Evolutionary conservation across 2,888 invertebrate genomes (phyloP), one percentile per base, ranked within the genome.

Genomic region (Ophion ellenae): DNA sequence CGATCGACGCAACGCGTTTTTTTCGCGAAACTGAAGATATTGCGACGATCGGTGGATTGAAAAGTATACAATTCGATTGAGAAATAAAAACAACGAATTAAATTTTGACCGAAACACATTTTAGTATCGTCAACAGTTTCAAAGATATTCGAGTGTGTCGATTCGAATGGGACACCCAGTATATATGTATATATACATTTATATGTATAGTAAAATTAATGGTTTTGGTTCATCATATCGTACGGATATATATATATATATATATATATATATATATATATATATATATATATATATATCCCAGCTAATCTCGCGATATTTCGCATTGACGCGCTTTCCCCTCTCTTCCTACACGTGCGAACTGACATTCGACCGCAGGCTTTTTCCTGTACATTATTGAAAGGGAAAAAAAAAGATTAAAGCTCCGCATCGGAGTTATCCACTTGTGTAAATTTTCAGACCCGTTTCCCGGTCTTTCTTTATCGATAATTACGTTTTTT

Each of bases 371-470:
- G 32, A 32, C 32, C 32, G 71, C 14, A 53, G 17, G 17, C 53
- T 53, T 20, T 61, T 24, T 40, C 28, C 61, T 61, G 75, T 47
- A 71, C 71, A 79, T 71, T 40, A 53, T 71, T 5, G n/a, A 69
- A 81, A 63, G 32, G 73, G 10, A 20, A 71, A 53, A 17, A 24
- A 45, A 78, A 45, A 64, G 59, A 73, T 67, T 81, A 71, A 80
- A 76, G 66, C 81, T 84, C 66, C 45, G 67, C 14, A 14, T 67
- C 78, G 67, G 78, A 81, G 64, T 85, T 76, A 66, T 85, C 63
- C 57, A 66, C 67, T 77, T 73, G 53, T 73, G 78, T 85, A 70
- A 77, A 79, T 80, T 70, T 63, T 17, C 82, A 64, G 64, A 75
- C 79, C 79, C 66, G 40, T 66, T 77, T 47, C 69, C 45, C 24